Percentiles rank a stretch among this genome's conserved stretches.
Conservation (phyloP, 1,140 invertebrate genomes). For the Drosophila sproati region DNA sequence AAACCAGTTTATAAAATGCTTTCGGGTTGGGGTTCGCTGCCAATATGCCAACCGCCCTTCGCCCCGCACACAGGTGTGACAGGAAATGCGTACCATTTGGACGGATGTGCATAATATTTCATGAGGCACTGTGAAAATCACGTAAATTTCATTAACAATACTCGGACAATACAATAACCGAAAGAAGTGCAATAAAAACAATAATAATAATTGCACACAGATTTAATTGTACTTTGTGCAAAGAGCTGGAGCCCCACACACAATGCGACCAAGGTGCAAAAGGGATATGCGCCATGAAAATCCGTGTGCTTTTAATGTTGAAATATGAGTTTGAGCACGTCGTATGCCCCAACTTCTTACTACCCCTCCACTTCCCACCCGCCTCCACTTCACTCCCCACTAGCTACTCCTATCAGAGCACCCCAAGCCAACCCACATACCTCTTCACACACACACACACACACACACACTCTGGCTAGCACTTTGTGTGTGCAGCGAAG, state of each 20-base stretch:
- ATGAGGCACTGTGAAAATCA: slow-evolving; percentile 63
- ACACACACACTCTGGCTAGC: not conserved
- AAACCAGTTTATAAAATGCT: too few relatives aligned
- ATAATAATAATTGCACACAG: slow-evolving; percentile 71
- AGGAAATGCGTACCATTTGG: slow-evolving; percentile 70
- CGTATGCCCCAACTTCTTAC: slow-evolving; percentile 34
- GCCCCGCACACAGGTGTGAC: slow-evolving; percentile 16
- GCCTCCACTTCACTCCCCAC: not conserved
- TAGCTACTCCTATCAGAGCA: too few relatives aligned
- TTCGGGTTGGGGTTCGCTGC: too few relatives aligned
- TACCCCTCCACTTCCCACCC: slow-evolving; percentile 2
- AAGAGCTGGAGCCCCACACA: slow-evolving; percentile 41
- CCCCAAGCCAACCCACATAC: too few relatives aligned
- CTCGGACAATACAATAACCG: slow-evolving; percentile 13
- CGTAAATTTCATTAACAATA: slow-evolving; percentile 80
- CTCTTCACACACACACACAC: not conserved
- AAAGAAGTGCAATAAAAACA: slow-evolving; percentile 35
- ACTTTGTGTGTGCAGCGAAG: slow-evolving; percentile 76
- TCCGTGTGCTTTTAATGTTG: slow-evolving; percentile 80
- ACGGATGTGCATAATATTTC: slow-evolving; percentile 34
- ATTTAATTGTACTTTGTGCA: slow-evolving; percentile 75
- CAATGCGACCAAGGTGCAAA: slow-evolving; percentile 66
- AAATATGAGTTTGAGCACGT: slow-evolving; percentile 80
- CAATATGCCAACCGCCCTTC: too few relatives aligned
- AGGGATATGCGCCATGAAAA: slow-evolving; percentile 72